Percentiles rank a stretch among this genome's conserved stretches.
phyloP scores from a whole-genome alignment of 1,140 invertebrate species.

The Tribolium castaneum region DNA sequence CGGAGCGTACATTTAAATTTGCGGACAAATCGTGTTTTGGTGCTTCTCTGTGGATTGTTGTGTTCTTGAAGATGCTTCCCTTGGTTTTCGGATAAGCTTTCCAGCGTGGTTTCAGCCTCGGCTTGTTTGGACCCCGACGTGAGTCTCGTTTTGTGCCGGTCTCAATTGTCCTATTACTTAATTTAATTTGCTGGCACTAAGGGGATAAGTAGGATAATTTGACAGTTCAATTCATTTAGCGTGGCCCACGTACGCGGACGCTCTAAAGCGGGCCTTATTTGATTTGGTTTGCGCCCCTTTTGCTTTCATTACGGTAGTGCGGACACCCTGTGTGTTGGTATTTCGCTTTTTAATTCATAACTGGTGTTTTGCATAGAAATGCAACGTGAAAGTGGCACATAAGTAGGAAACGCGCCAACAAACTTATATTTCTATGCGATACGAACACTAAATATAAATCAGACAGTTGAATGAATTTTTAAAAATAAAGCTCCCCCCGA shows the following conservation, averaged over 20 bases:
- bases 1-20: conserved; percentile 27
- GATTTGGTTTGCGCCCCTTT: neutral
- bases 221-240: conserved; percentile 41
- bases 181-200: conserved; percentile 37
- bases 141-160: conserved; percentile 28
- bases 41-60: neutral
- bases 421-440: neutral
- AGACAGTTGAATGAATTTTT: conserved; percentile 34
- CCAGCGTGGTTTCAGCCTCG: conserved; percentile 18
- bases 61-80: conserved; percentile 6
- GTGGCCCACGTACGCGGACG: conserved; percentile 9
- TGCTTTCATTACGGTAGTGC: neutral
- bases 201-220: conserved; percentile 39
- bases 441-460: neutral
- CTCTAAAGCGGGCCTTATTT: conserved; percentile 4
- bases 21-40: neutral
- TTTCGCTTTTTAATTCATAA: neutral
- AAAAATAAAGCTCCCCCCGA: neutral
- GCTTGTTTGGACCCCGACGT: conserved; percentile 11
- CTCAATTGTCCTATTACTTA: conserved; percentile 31
- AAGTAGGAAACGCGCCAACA: neutral
- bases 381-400: conserved; percentile 21
- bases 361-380: neutral
- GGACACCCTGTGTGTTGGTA: neutral
- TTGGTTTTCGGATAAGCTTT: conserved; percentile 11